These are phyloP conservation scores for Nannobrachium achirus DNA, from an alignment of 2,113 vertebrate genomes.

Conservation along the genomic window DNA sequence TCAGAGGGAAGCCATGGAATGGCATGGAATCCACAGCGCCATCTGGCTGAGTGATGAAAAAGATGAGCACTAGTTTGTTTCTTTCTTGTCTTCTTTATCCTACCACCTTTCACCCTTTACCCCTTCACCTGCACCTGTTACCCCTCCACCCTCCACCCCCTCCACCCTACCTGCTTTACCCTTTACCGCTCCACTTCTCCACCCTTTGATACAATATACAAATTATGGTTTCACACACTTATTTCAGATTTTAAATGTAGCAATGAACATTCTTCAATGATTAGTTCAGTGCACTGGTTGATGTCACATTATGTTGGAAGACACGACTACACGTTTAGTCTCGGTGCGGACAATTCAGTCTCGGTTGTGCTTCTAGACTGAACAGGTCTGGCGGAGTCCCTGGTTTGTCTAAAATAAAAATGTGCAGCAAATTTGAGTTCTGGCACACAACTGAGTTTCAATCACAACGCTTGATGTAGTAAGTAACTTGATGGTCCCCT, in stretches of 20 bases:
- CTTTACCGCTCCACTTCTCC: not conserved
- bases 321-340: not conserved
- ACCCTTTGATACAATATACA: too few species aligned
- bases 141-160: not conserved
- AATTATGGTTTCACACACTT: too few species aligned
- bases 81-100: not conserved
- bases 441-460: constrained; percentile 43
- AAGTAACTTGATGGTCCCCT: constrained; percentile 58
- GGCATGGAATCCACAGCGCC: constrained; percentile 7
- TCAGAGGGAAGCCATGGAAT: constrained; percentile 28
- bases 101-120: not conserved
- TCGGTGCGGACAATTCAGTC: not conserved
- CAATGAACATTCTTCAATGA: too few species aligned
- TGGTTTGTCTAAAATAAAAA: constrained; percentile 19
- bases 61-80: constrained; percentile 13
- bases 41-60: constrained; percentile 24
- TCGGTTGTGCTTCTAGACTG: too few species aligned
- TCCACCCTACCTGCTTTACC: constrained; percentile 5
- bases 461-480: constrained; percentile 11
- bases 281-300: too few species aligned
- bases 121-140: constrained; percentile 9
- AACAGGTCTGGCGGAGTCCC: too few species aligned
- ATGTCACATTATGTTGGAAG: too few species aligned
- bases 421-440: constrained; percentile 36
- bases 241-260: too few species aligned